A percentile compares a stretch with the other conserved stretches of the same genome.
These are phyloP conservation scores for Myrmecophaga tridactyla DNA, from an alignment of 2,113 vertebrate genomes.

Conservation along the genomic window DNA sequence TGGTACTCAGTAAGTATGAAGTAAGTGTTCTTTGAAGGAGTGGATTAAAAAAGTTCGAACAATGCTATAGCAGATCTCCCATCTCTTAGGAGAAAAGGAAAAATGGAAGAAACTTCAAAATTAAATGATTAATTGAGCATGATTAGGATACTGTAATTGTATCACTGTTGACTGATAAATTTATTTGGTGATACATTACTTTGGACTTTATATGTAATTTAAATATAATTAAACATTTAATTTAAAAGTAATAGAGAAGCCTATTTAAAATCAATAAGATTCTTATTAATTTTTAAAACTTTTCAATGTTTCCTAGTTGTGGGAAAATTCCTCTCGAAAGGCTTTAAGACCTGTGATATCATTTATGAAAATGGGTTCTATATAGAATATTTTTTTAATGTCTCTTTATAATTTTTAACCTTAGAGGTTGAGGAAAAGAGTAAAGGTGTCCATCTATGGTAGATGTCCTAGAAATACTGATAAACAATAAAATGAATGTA, in stretches of 20 bases:
- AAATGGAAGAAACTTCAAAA: slow-evolving; percentile 10
- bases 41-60: slow-evolving; percentile 12
- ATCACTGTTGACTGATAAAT: not conserved
- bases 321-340: not conserved
- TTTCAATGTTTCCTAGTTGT: not conserved
- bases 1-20: not conserved
- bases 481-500: not conserved
- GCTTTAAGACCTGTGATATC: not conserved
- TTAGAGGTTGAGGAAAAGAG: not conserved
- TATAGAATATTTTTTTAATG: not conserved
- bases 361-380: not conserved
- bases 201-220: slow-evolving; percentile 11
- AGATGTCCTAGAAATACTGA: not conserved
- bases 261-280: not conserved
- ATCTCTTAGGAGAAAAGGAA: not conserved
- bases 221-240: not conserved
- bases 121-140: not conserved
- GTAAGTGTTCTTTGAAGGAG: not conserved
- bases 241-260: not conserved
- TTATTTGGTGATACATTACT: not conserved
- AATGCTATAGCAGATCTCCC: not conserved
- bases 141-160: not conserved
- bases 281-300: not conserved
- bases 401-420: not conserved
- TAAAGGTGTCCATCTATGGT: not conserved